Evolutionary conservation across 1,140 invertebrate species (phyloP), one percentile per base, ranked within the genome.

Genomic region (Drosophila sturtevanti): DNA sequence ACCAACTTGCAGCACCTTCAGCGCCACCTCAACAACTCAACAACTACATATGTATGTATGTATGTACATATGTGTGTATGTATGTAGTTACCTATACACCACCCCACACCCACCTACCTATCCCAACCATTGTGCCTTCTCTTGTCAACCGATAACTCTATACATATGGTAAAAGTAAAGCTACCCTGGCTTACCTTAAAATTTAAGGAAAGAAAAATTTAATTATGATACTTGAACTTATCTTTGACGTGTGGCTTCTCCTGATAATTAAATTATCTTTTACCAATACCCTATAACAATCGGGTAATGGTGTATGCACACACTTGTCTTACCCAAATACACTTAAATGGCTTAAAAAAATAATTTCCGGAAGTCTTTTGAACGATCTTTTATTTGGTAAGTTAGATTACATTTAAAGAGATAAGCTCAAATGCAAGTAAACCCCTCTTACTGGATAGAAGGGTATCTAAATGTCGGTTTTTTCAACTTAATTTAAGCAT

Each of bases 201-300:
- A 48, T 48, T 48, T 48, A 48, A 21, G 41, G 27, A 65, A 80
- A 73, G 60, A 77, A 85, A 81, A 85, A 85, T 87, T 85, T 85
- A 85, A 85, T 85, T 85, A 85, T 85, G 81, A 85, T 77, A 85
- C 82, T 73, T 62, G 74, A 87, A 82, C 41, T 81, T 85, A 85
- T 85, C 81, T 85, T 81, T 78, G 64, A 78, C 71, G 76, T 48
- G 41, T 48, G 41, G 41, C 41, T 48, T 48, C 68, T 72, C 63
- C 81, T 86, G 81, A 85, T 85, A 85, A 73, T 77, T 77, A 64
- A 77, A 73, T 77, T 77, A 77, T 77, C 74, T 77, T 60, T 67
- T n/a, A n/a, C 63, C 1, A 0, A 48, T 48, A 55, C 18, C 18
- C 41, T 48, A 0, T 48, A 48, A 48, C 3, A 9, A 48, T 21